phyloP scores from a whole-genome alignment of 2,113 vertebrate genomes.

The Forbesichthys agassizii region DNA sequence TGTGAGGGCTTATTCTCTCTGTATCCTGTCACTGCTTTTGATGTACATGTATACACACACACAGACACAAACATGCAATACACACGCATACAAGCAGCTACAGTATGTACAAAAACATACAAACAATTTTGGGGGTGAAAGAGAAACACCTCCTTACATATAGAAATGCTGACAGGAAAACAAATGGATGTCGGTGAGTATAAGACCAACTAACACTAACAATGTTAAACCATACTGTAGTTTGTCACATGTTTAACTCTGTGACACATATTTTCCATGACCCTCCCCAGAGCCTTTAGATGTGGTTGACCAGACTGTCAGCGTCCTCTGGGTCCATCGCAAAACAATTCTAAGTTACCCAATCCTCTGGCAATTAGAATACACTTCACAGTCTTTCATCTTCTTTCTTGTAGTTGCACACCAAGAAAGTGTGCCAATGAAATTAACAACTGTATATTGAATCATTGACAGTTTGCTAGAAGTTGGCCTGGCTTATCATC shows the following conservation, averaged over 20 bases:
- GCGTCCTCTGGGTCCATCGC: background rate
- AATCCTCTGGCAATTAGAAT: background rate
- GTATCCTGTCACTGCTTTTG: too few relatives aligned
- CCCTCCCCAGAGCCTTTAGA: conserved; percentile 26
- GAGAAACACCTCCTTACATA: background rate
- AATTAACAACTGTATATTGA: background rate
- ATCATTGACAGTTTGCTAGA: too few relatives aligned
- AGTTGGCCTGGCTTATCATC: too few relatives aligned
- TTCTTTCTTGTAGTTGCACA: background rate
- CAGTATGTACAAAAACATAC: too few relatives aligned
- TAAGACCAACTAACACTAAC: conserved; percentile 7
- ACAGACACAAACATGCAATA: background rate
- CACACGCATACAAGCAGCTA: background rate
- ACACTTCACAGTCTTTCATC: background rate
- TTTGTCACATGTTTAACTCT: conserved; percentile 18
- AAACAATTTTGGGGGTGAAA: background rate
- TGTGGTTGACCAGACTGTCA: conserved; percentile 27
- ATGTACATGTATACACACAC: background rate
- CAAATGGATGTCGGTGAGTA: conserved; percentile 11
- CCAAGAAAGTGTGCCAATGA: background rate
- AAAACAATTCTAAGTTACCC: conserved; percentile 21
- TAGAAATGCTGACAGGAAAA: too few relatives aligned
- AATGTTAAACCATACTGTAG: conserved; percentile 8
- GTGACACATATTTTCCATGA: conserved; percentile 61
- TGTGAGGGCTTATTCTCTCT: too few relatives aligned